These are phyloP conservation scores for Muricea muricata DNA, from an alignment of 92 coral and sea anemone species.

Conservation along the genomic window DNA sequence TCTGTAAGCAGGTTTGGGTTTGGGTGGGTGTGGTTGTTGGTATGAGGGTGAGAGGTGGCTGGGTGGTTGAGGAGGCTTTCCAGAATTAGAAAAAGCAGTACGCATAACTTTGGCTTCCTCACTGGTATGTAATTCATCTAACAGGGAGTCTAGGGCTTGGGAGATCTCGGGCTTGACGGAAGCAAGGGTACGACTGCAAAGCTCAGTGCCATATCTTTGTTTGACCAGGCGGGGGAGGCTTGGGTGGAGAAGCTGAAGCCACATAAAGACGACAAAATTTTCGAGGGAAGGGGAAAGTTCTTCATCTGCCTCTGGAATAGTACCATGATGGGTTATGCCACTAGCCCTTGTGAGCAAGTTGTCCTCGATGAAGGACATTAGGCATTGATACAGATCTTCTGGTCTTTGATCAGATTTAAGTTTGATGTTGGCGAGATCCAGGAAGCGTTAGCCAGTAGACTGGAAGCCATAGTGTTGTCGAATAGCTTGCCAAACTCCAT, in stretches of 20 bases:
- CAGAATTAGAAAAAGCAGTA: background rate
- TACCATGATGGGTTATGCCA: background rate
- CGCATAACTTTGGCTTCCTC: slow-evolving; percentile 17
- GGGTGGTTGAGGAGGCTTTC: background rate
- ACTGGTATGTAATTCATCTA: background rate
- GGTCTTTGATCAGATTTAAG: too few relatives aligned
- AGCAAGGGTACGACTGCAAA: background rate
- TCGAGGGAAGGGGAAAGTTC: background rate
- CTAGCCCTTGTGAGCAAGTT: background rate
- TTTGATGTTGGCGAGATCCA: too few relatives aligned
- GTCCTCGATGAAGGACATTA: too few relatives aligned
- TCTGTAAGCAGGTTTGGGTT: background rate
- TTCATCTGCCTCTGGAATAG: background rate
- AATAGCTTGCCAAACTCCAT: background rate
- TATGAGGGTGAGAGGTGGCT: background rate
- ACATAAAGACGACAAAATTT: background rate
- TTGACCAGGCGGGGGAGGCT: background rate
- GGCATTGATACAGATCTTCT: too few relatives aligned
- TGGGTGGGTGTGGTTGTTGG: background rate
- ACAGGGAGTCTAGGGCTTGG: background rate
- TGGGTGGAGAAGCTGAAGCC: slow-evolving; percentile 4
- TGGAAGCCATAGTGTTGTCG: background rate
- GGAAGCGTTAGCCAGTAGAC: too few relatives aligned
- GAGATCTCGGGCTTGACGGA: background rate
- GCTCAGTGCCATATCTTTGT: slow-evolving; percentile 10